These are phyloP conservation scores for Peromyscus aztecus DNA, from an alignment of 2,797 vertebrate species.

Conservation along the genomic window DNA sequence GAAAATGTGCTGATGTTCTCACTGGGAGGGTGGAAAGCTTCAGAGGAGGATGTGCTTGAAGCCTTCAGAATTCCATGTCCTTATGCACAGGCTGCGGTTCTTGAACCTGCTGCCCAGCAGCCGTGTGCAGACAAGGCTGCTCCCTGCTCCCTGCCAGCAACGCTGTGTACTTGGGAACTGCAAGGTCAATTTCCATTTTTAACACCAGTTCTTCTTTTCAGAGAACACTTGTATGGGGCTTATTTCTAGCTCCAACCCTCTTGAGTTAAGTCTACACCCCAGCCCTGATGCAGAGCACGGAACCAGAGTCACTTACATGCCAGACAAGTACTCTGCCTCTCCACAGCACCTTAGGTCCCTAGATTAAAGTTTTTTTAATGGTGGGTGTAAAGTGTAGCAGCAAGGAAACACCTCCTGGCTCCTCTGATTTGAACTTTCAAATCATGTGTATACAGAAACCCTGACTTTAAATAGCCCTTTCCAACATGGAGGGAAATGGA, in stretches of 20 bases:
- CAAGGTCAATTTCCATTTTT: slow-evolving; percentile 1
- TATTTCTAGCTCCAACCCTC: neutral
- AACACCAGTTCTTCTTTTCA: slow-evolving; percentile 1
- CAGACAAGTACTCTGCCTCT: neutral
- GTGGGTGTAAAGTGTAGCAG: slow-evolving; percentile 34
- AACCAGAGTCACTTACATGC: neutral
- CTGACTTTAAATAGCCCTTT: slow-evolving; percentile 53
- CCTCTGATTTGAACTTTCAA: slow-evolving; percentile 74
- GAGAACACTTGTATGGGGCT: neutral
- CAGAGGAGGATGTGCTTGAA: neutral
- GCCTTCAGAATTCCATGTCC: neutral
- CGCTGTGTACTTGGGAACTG: neutral
- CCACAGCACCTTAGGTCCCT: too few relatives aligned
- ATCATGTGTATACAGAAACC: slow-evolving; percentile 56
- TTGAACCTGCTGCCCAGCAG: neutral
- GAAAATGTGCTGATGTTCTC: neutral
- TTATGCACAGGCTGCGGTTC: rapidly evolving
- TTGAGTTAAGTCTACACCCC: neutral
- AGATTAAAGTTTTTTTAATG: slow-evolving; percentile 7
- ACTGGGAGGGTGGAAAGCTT: neutral
- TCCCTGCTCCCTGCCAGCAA: neutral
- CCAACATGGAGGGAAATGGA: slow-evolving; percentile 43
- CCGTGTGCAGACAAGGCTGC: neutral
- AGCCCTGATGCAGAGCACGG: neutral
- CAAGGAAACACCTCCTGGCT: slow-evolving; percentile 13